These are phyloP conservation scores for Bufo bufo DNA, from an alignment of 2,113 vertebrate species.

Conservation along the genomic window DNA sequence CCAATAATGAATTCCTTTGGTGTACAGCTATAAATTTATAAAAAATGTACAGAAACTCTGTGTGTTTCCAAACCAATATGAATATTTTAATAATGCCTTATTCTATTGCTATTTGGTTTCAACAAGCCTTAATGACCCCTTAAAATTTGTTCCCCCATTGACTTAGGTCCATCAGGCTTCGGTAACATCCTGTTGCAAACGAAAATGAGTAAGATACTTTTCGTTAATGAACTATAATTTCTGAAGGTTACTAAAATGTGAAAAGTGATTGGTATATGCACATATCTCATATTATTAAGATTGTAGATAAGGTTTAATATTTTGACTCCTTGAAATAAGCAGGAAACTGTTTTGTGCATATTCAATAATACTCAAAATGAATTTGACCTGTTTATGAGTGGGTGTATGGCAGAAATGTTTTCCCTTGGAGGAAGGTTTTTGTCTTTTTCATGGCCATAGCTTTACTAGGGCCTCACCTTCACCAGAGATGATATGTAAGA, in stretches of 20 bases:
- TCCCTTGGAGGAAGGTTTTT: neutral
- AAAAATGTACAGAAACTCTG: too few species aligned
- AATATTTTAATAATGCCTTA: too few species aligned
- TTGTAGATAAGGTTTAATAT: neutral
- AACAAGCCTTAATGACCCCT: too few species aligned
- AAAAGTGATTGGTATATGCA: neutral
- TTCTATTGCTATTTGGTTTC: too few species aligned
- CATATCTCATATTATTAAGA: neutral
- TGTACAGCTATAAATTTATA: too few species aligned
- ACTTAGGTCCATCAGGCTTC: too few species aligned
- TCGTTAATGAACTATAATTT: neutral
- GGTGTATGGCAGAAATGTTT: neutral
- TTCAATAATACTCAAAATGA: neutral
- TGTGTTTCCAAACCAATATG: too few species aligned
- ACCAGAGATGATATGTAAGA: neutral
- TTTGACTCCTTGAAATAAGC: neutral
- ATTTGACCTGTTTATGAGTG: neutral
- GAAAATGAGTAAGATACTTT: too few species aligned
- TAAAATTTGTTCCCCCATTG: too few species aligned
- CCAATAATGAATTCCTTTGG: too few species aligned
- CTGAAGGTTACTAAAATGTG: neutral
- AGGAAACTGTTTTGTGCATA: neutral
- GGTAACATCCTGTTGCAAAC: too few species aligned
- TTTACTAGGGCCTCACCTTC: neutral
- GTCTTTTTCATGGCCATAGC: neutral